These are phyloP conservation scores for Semotilus atromaculatus DNA, from an alignment of 2,797 vertebrate species.

Conservation along the genomic window DNA sequence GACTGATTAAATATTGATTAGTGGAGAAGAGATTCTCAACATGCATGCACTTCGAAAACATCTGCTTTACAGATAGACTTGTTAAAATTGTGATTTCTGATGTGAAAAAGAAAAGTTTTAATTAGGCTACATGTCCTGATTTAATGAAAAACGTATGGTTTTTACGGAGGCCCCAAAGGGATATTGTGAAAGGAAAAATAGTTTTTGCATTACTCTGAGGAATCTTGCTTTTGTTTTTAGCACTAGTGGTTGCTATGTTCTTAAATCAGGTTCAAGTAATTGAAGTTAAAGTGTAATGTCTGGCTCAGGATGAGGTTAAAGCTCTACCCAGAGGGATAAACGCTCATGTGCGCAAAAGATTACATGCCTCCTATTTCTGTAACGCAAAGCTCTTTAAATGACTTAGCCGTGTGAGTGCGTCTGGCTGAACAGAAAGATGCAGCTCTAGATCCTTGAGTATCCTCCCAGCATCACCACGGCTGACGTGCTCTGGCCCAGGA, in stretches of 20 bases:
- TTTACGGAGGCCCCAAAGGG: neutral
- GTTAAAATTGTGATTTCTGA: conserved; percentile 19
- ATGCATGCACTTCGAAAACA: conserved; percentile 3
- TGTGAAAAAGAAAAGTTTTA: neutral
- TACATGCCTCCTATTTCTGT: conserved; percentile 79
- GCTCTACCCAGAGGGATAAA: conserved; percentile 68
- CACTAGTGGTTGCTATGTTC: neutral
- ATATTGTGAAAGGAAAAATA: neutral
- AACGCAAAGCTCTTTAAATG: conserved; percentile 78
- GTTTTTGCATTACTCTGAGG: neutral
- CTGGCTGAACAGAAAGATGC: conserved; percentile 47
- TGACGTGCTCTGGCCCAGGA: conserved; percentile 45
- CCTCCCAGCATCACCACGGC: neutral
- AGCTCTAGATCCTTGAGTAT: conserved; percentile 26
- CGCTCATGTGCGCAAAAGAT: conserved; percentile 69
- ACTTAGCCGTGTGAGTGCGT: conserved; percentile 63
- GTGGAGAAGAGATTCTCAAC: conserved; percentile 18
- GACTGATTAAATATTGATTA: conserved; percentile 31
- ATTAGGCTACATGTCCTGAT: neutral
- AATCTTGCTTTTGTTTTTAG: neutral
- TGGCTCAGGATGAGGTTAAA: conserved; percentile 33
- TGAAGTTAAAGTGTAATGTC: neutral
- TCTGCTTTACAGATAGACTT: neutral
- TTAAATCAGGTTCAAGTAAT: neutral
- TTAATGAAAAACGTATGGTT: neutral